phyloP scores from a whole-genome alignment of 1,140 invertebrate species.

The Sycophaga agraensis region DNA sequence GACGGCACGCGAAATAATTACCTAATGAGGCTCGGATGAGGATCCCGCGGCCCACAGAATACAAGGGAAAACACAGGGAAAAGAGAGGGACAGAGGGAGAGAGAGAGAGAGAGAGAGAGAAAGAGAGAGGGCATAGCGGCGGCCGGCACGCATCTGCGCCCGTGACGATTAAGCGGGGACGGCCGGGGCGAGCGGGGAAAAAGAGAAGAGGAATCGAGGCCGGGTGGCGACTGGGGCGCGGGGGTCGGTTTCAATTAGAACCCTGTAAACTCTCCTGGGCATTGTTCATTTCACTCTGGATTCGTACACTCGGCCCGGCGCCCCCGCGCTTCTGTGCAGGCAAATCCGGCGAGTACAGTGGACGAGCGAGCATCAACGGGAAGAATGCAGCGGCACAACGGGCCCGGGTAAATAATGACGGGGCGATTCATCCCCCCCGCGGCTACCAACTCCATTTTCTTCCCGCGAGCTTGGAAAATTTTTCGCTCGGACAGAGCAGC shows the following conservation, averaged over 20 bases:
- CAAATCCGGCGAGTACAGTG: no score
- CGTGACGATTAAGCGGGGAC: conserved; percentile 14
- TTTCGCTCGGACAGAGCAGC: no score
- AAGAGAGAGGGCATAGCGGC: conserved; percentile 8
- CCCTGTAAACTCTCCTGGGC: conserved; percentile 55
- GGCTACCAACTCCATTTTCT: no score
- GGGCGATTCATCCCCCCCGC: no score
- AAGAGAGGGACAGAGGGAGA: background rate
- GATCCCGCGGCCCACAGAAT: background rate
- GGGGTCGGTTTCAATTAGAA: conserved; percentile 57
- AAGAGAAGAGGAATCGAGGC: conserved; percentile 21
- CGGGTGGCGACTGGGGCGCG: conserved; percentile 9
- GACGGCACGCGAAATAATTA: conserved; percentile 13
- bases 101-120: background rate
- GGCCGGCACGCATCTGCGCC: conserved; percentile 27
- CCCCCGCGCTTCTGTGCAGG: no score
- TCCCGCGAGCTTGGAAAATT: no score
- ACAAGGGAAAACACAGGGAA: background rate
- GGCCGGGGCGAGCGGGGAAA: background rate
- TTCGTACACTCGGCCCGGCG: no score
- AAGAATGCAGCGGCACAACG: no score
- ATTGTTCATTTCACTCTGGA: conserved; percentile 58
- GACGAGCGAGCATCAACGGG: no score
- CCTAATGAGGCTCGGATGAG: background rate
- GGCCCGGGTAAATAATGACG: no score